Conservation (phyloP, 1,140 invertebrate genomes). For the Antheraea mylitta region DNA sequence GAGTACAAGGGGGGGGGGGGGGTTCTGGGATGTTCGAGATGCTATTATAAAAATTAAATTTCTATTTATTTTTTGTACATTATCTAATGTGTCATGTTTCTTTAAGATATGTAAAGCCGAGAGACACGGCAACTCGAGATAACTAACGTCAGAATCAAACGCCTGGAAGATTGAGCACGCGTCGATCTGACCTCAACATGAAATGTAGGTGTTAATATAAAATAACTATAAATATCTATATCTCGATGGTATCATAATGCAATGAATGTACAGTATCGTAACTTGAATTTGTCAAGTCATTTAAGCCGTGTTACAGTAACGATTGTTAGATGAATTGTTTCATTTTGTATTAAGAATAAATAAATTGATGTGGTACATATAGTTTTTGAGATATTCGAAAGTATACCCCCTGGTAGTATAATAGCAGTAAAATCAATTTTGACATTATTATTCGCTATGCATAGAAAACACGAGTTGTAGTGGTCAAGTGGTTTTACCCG, state of each 20-base stretch:
- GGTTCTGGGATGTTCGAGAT: too few species aligned
- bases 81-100: constrained; percentile 1
- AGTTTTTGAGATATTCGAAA: too few species aligned
- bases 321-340: too few species aligned
- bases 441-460: too few species aligned
- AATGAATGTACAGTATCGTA: background rate
- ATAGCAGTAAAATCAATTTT: too few species aligned
- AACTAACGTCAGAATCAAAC: constrained; percentile 1
- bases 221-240: constrained; percentile 4
- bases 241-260: background rate
- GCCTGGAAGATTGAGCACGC: constrained; percentile 1
- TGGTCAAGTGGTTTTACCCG: too few species aligned
- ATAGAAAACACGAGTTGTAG: too few species aligned
- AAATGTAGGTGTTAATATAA: constrained; percentile 3
- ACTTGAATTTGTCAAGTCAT: background rate
- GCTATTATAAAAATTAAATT: background rate
- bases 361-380: too few species aligned
- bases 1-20: too few species aligned
- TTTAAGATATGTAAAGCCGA: background rate
- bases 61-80: background rate
- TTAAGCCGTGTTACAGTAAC: background rate
- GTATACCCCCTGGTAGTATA: too few species aligned
- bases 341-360: too few species aligned
- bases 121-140: background rate
- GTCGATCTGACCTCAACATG: constrained; percentile 1